phyloP scores from a whole-genome alignment of 2,888 invertebrate genomes.

The Lissocephala sabroskyi region DNA sequence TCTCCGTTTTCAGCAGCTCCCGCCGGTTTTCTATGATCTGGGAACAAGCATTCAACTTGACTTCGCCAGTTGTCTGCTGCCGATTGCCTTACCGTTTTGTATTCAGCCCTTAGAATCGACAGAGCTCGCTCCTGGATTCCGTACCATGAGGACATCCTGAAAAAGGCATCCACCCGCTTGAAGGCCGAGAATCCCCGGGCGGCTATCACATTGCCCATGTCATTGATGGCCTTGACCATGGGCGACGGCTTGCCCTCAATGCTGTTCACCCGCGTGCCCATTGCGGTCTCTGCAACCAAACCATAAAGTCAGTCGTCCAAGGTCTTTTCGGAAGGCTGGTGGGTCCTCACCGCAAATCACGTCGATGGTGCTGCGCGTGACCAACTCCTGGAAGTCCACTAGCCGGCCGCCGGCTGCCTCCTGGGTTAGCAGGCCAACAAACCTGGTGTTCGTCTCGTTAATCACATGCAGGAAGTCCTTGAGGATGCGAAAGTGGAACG shows the following conservation, averaged over 20 bases:
- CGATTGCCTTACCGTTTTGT: no score
- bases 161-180: slow-evolving; percentile 39
- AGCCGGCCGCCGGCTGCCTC: slow-evolving; percentile 32
- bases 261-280: slow-evolving; percentile 44
- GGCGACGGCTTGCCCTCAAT: slow-evolving; percentile 35
- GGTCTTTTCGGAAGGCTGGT: no score
- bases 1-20: slow-evolving; percentile 11
- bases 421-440: slow-evolving; percentile 64
- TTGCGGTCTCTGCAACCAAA: slow-evolving; percentile 48
- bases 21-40: slow-evolving; percentile 42
- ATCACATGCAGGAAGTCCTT: slow-evolving; percentile 65
- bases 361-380: slow-evolving; percentile 73
- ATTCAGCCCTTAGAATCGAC: slow-evolving; percentile 40
- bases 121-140: slow-evolving; percentile 70
- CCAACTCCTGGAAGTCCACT: slow-evolving; percentile 73
- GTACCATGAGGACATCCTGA: slow-evolving; percentile 72
- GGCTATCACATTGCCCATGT: slow-evolving; percentile 33
- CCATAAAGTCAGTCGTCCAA: no score
- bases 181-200: slow-evolving; percentile 35
- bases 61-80: no score
- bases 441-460: slow-evolving; percentile 72
- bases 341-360: slow-evolving; percentile 59
- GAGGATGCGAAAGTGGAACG: slow-evolving; percentile 68
- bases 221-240: slow-evolving; percentile 72
- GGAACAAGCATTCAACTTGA: background rate